Evolutionary conservation across 2,888 invertebrate genomes (phyloP), one percentile per base, ranked within the genome.

Genomic region (Thalpophila matura): DNA sequence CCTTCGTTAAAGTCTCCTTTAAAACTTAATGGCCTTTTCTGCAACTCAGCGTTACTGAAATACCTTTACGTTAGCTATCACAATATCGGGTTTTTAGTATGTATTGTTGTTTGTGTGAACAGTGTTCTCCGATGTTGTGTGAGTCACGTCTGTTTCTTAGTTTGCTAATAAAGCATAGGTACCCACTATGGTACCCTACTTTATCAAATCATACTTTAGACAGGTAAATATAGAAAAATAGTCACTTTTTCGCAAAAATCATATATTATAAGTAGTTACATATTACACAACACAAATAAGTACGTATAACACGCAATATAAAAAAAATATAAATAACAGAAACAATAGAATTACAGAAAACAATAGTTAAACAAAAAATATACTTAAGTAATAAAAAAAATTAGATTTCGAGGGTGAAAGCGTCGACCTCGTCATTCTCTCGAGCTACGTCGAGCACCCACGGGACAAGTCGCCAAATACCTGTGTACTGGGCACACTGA

Each of bases 401-500:
- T 73, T 74, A 86, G 9, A 84, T 69, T 14, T 84, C 83, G 3
- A 83, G 53, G 4, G 56, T 66, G 33, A 86, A 79, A 1, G 67
- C 58, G n/a, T 89, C 89, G 0, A 50, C 31, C 4, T 86, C 86
- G 2, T 89, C 86, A 0, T 85, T 83, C 42, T 93, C 93, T 2
- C 69, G 77, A 1, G 92, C 89, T 1, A 86, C 74, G 3, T 91
- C 85, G 10, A 80, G 57, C 9, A 94, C 72, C 94, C 94, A 94
- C 0, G 92, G 91, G 5, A 91, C 79, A 0, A 91, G 84, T 1
- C 86, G 83, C 94, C 93, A 94, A 1, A 90, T 83, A 1, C 92
- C 90, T 0, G 93, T 93, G 70, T 94, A 94, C 50, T 87, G 86
- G 0, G 92, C 92, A 2, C 87, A 89, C 49, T 92, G 92, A 3